Conservation (phyloP, 2,797 vertebrate species). For the Hippocampus kuda region DNA sequence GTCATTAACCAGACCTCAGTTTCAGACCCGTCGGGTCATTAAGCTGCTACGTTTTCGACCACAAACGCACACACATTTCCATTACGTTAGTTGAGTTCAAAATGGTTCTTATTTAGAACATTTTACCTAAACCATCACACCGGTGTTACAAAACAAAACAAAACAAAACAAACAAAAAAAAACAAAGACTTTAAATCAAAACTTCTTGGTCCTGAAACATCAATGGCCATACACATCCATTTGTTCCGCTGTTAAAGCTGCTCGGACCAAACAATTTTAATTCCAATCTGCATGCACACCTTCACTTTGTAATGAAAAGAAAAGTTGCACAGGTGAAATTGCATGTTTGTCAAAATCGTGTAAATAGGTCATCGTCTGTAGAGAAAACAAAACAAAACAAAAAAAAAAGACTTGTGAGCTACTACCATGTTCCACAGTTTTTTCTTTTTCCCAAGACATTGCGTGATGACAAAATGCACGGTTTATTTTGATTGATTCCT, state of each 20-base stretch:
- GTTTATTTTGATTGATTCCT: neutral
- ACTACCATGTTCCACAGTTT: too few species aligned
- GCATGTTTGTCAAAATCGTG: too few species aligned
- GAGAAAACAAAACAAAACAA: too few species aligned
- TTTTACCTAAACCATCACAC: neutral
- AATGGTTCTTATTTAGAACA: neutral
- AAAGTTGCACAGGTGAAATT: too few species aligned
- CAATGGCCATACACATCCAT: too few species aligned
- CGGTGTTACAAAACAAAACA: too few species aligned
- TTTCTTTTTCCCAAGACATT: neutral
- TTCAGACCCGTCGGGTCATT: constrained; percentile 72
- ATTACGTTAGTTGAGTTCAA: constrained; percentile 2
- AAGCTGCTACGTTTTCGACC: constrained; percentile 60
- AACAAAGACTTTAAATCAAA: neutral
- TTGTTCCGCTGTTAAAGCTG: too few species aligned
- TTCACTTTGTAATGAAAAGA: too few species aligned
- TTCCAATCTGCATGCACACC: too few species aligned
- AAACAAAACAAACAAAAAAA: neutral
- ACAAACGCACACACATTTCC: constrained; percentile 29
- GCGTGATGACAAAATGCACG: neutral
- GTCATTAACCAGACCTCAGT: constrained; percentile 69
- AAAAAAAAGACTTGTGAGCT: too few species aligned
- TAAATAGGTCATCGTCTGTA: too few species aligned
- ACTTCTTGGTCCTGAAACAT: neutral
- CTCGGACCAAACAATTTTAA: too few species aligned